phyloP scores from a whole-genome alignment of 2,888 invertebrate species.

The Mesorhabditis belari region DNA sequence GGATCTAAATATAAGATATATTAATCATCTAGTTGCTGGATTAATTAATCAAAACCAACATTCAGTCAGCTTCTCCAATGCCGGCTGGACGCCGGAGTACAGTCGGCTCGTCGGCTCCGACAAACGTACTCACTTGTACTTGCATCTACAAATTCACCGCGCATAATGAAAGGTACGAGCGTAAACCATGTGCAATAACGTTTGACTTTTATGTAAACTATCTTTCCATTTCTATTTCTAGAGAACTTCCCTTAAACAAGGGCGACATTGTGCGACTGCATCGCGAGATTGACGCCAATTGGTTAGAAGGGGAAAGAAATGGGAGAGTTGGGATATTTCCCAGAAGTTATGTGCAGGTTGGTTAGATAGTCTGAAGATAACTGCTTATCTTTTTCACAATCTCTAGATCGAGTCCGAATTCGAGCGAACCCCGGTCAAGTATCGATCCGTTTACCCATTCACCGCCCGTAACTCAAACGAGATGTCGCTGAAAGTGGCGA shows the following conservation, averaged over 20 bases:
- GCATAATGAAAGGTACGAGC: neutral
- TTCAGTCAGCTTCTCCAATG: constrained; percentile 4
- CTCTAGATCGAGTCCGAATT: neutral
- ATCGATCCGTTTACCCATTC: constrained; percentile 42
- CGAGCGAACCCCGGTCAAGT: constrained; percentile 13
- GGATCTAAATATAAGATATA: neutral
- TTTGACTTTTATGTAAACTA: neutral
- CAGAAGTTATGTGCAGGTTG: constrained; percentile 41
- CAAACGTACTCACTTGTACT: constrained; percentile 3
- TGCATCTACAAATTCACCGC: neutral
- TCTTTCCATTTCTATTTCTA: constrained; percentile 11
- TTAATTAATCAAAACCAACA: constrained; percentile 8
- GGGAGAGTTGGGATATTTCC: constrained; percentile 46
- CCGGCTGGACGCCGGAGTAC: neutral
- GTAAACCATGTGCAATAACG: neutral
- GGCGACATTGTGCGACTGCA: constrained; percentile 44
- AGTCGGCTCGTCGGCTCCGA: constrained; percentile 1
- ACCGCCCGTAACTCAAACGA: constrained; percentile 39
- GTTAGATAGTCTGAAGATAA: no score
- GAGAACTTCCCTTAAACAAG: constrained; percentile 40
- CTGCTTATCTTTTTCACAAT: no score
- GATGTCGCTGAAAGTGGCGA: constrained; percentile 34
- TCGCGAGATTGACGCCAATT: constrained; percentile 42
- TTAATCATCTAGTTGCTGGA: neutral
- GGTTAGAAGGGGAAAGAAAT: constrained; percentile 48